Base-by-base conservation (phyloP, 1,140 invertebrate genomes). In the Dendroctonus ponderosae region DNA sequence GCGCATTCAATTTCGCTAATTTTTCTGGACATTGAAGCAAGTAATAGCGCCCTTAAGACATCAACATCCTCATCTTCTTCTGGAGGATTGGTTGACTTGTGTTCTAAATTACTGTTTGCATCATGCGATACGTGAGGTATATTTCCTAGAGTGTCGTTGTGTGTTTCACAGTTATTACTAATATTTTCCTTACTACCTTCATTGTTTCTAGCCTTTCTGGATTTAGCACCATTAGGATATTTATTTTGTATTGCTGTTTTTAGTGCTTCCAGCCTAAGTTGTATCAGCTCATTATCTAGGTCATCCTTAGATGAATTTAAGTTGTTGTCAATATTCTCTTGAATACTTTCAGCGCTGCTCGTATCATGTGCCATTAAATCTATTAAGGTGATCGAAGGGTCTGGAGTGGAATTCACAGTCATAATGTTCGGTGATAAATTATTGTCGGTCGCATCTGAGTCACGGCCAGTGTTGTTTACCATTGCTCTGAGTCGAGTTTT, bases 11-110 rank as follows among this genome's bases (percentile, higher is more conserved):
- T 66, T 52, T 68, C 65, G 7, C 70, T 70, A 26, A 78, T 76
- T 74, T 77, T 78, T 60, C 75, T 78, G 8, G 77, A 73, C 61
- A 79, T 74, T 14, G 74, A 76, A n/a, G 76, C 77, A 50, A 79
- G 67, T 7, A 79, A 62, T 52, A 77, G 71, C 39, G 78, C 78
- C 39, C 78, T 65, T 51, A 79, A 65, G 26, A 79, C 71, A 68
- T 79, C 78, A 38, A 79, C 71, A 68, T 79, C 78, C 51, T 75
- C 73, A 71, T 79, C 78, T 60, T 77, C 77, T n/a, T 78, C 77
- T 12, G 70, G 65, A 6, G 68, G 63, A 9, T 43, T 37, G 66
- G 64, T 44, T 52, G 37, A 26, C 26, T 49, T 71, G 43, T 69
- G 42, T 37, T 12, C 38, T 11, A 38, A 2, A 4, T 58, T 56